Percentiles rank a stretch among this genome's conserved stretches.
Evolutionary conservation across 30 jellyfish, hydroid and myxozoan genomes (phyloP).

Genomic region (Catostylus mosaicus): DNA sequence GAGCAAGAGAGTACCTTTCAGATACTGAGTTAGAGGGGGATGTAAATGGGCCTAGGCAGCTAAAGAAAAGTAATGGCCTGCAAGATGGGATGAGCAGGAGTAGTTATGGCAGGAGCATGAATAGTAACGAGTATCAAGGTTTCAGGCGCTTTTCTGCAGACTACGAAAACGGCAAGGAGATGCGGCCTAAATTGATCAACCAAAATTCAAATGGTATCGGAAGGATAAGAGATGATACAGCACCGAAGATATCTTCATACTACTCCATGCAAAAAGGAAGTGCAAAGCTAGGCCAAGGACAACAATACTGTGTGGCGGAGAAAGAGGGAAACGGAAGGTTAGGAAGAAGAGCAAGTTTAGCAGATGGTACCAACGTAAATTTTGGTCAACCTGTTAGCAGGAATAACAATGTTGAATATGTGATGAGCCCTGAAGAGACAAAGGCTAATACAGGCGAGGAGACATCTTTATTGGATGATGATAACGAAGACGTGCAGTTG

Average conservation of each 20-base stretch:
- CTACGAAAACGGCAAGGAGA: not conserved
- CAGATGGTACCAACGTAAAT: not conserved
- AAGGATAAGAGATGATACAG: not conserved
- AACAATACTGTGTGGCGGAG: not conserved
- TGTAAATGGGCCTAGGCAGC: not conserved
- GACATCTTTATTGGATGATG: not conserved
- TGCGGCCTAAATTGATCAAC: not conserved
- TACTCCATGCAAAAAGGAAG: constrained; percentile 25
- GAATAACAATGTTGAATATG: not conserved
- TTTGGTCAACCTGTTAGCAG: not conserved
- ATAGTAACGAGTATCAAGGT: not conserved
- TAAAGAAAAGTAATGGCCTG: not conserved
- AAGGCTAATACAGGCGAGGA: not conserved
- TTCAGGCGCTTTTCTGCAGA: not conserved
- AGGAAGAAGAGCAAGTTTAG: not conserved
- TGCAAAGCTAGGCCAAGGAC: not conserved
- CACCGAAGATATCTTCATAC: constrained; percentile 48
- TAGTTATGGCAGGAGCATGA: not conserved
- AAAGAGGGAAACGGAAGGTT: not conserved
- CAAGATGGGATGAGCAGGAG: not conserved
- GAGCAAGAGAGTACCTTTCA: not conserved
- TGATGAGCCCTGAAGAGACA: not conserved
- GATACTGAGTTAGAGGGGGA: constrained; percentile 4
- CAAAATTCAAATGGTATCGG: not conserved
- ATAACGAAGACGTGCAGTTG: not conserved